phyloP scores from a whole-genome alignment of 2,113 vertebrate genomes.

The Paradoxurus hermaphroditus region DNA sequence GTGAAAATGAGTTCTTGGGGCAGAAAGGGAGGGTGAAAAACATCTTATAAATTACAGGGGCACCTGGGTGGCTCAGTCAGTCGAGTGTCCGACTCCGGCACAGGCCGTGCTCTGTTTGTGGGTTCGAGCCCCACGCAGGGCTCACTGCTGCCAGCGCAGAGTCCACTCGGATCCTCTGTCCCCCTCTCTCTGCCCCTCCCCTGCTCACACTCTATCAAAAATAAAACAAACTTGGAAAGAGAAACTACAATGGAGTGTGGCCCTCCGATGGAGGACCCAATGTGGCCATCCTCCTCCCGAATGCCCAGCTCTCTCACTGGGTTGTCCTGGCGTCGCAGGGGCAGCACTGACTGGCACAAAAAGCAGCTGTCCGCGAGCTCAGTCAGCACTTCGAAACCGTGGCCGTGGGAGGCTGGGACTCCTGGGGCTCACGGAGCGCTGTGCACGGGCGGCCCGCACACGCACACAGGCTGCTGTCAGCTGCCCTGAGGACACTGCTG shows the following conservation, averaged over 20 bases:
- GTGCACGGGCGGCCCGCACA: background rate
- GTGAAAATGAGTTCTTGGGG: background rate
- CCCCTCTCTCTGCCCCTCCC: too few relatives aligned
- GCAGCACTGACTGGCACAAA: background rate
- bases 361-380: background rate
- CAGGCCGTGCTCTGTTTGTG: too few relatives aligned
- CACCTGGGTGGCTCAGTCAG: too few relatives aligned
- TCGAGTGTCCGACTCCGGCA: too few relatives aligned
- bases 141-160: too few relatives aligned
- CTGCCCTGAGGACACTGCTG: background rate
- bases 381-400: fast-evolving
- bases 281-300: background rate
- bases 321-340: background rate
- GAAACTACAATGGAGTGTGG: background rate
- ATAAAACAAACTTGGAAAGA: too few relatives aligned
- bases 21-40: background rate
- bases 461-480: background rate
- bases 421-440: background rate
- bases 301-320: background rate
- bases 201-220: too few relatives aligned
- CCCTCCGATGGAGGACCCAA: background rate
- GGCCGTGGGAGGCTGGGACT: background rate
- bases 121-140: too few relatives aligned
- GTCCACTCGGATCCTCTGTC: too few relatives aligned
- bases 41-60: background rate